phyloP scores from a whole-genome alignment of 2,797 vertebrate genomes.

The Cheirogaleus major region DNA sequence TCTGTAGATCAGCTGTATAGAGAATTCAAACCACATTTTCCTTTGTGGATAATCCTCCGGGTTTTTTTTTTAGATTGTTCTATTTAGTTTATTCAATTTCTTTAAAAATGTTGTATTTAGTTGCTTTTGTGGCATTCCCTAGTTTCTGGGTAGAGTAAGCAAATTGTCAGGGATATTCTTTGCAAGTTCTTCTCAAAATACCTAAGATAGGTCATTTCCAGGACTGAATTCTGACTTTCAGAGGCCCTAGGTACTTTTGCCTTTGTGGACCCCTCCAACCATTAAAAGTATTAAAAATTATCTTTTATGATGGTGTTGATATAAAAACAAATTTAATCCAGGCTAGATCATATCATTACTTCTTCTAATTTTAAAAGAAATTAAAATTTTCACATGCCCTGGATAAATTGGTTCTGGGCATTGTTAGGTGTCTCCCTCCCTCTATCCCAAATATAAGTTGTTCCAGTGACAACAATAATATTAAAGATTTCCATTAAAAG shows the following conservation, averaged over 20 bases:
- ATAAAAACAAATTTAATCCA: neutral
- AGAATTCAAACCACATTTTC: neutral
- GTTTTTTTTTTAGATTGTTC: neutral
- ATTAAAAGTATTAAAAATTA: neutral
- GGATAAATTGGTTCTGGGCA: neutral
- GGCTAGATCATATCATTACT: neutral
- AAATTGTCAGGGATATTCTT: neutral
- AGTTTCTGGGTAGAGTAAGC: neutral
- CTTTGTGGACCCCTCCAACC: neutral
- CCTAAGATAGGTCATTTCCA: neutral
- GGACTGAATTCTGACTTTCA: neutral
- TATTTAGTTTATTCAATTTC: neutral
- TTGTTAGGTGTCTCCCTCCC: neutral
- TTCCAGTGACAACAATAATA: neutral
- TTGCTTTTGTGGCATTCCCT: neutral
- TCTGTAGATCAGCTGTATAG: neutral
- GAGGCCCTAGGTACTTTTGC: neutral
- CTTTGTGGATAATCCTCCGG: neutral
- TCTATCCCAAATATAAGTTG: neutral
- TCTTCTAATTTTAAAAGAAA: conserved; percentile 15
- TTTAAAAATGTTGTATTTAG: neutral
- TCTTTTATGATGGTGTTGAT: neutral
- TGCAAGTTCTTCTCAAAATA: neutral
- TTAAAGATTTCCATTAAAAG: neutral
- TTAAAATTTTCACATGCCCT: neutral